These are phyloP conservation scores for Conopomorpha cramerella DNA, from an alignment of 1,140 invertebrate species.

Conservation along the genomic window DNA sequence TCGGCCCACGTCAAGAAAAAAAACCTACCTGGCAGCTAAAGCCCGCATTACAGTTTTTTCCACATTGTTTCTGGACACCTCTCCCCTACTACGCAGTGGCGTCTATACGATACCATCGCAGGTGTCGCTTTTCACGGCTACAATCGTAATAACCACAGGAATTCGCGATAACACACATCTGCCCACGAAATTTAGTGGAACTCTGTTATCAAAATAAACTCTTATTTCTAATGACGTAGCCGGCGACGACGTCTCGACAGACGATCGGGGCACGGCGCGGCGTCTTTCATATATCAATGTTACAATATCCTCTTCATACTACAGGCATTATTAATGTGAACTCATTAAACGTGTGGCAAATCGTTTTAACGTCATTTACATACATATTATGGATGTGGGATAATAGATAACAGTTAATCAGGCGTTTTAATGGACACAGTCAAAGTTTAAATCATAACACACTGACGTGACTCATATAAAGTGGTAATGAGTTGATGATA, in stretches of 20 bases:
- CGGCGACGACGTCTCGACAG: too few relatives aligned
- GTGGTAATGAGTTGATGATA: too few relatives aligned
- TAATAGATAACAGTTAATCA: too few relatives aligned
- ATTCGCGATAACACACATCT: constrained; percentile 40
- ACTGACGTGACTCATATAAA: too few relatives aligned
- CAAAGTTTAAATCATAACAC: too few relatives aligned
- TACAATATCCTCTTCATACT: background rate
- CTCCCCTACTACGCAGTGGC: constrained; percentile 45
- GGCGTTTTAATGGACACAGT: too few relatives aligned
- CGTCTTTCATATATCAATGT: background rate
- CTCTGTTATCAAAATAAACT: background rate
- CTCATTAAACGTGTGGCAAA: background rate
- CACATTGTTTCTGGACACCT: constrained; percentile 52
- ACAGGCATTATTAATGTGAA: background rate
- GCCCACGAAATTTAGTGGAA: constrained; percentile 5
- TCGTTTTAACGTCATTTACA: too few relatives aligned
- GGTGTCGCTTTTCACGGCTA: constrained; percentile 47
- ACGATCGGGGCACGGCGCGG: too few relatives aligned
- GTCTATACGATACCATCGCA: constrained; percentile 42
- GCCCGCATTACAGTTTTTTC: constrained; percentile 48
- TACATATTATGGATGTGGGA: too few relatives aligned
- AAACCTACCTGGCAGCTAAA: too few relatives aligned
- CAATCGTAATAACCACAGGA: constrained; percentile 39
- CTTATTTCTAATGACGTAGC: background rate
- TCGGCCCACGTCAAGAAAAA: constrained; percentile 4